Conservation (phyloP, 2,113 vertebrate species). For the Emydocephalus ijimae region DNA sequence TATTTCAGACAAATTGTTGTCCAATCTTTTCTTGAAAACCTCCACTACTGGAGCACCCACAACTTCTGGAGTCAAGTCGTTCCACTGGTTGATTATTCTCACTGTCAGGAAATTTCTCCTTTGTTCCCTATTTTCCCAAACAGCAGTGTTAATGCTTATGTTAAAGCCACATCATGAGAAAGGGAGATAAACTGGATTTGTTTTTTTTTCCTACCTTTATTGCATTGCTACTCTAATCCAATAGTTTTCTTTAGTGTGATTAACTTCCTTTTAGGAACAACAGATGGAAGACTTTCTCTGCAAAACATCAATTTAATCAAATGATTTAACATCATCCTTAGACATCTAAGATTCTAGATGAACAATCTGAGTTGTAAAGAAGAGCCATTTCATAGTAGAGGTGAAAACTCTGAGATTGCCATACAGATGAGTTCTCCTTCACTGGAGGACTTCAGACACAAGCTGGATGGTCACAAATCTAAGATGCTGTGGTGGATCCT, state of each 20-base stretch:
- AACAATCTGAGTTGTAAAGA: background rate
- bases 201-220: background rate
- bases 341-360: background rate
- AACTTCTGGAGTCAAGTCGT: background rate
- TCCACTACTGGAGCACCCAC: background rate
- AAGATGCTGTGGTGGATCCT: background rate
- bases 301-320: background rate
- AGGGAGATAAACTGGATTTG: background rate
- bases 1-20: background rate
- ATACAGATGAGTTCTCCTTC: background rate
- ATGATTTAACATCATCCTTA: background rate
- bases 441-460: background rate
- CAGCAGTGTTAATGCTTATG: background rate
- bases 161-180: background rate
- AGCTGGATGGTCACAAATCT: background rate
- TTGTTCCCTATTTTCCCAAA: background rate
- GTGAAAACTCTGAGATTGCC: background rate
- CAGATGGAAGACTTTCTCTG: background rate
- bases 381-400: background rate
- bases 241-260: background rate
- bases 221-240: background rate
- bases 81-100: background rate
- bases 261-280: background rate
- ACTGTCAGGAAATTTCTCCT: background rate
- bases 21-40: background rate